phyloP scores from a whole-genome alignment of 2,113 vertebrate genomes.

The Oplegnathus fasciatus region DNA sequence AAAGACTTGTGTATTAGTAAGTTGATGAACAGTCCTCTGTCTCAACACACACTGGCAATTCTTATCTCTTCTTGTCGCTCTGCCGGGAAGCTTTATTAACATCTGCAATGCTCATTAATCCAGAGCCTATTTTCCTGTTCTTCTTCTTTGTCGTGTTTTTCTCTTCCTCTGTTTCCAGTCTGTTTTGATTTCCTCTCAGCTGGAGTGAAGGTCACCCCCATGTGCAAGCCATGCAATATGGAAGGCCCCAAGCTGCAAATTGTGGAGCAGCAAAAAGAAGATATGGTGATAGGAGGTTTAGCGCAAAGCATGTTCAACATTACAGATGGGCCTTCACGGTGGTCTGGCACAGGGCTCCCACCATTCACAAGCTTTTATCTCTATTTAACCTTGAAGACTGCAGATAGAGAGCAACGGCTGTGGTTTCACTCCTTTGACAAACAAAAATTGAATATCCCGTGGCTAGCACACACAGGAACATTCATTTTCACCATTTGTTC shows the following conservation, averaged over 20 bases:
- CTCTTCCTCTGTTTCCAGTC: constrained; percentile 18
- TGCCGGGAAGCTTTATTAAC: constrained; percentile 51
- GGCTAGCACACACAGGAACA: constrained; percentile 12
- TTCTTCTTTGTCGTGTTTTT: constrained; percentile 34
- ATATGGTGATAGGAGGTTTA: constrained; percentile 62
- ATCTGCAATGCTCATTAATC: constrained; percentile 29
- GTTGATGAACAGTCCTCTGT: constrained; percentile 26
- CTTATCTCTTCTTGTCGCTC: constrained; percentile 47
- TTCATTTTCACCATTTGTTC: constrained; percentile 44
- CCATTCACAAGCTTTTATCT: constrained; percentile 64
- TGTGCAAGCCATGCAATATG: constrained; percentile 37
- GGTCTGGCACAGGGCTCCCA: constrained; percentile 12
- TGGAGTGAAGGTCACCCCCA: constrained; percentile 61
- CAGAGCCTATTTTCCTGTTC: constrained; percentile 29
- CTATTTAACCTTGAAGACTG: constrained; percentile 71
- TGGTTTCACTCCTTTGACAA: constrained; percentile 53
- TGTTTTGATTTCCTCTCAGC: constrained; percentile 58
- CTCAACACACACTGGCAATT: not conserved
- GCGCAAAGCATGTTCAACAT: constrained; percentile 43
- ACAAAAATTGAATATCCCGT: constrained; percentile 65
- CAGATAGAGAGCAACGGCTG: constrained; percentile 50
- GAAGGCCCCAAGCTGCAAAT: constrained; percentile 45
- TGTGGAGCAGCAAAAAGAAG: constrained; percentile 46
- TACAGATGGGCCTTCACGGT: constrained; percentile 53
- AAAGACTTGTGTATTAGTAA: not conserved